Base-by-base conservation (phyloP, 2,113 vertebrate species). In the Festucalex cinctus region DNA sequence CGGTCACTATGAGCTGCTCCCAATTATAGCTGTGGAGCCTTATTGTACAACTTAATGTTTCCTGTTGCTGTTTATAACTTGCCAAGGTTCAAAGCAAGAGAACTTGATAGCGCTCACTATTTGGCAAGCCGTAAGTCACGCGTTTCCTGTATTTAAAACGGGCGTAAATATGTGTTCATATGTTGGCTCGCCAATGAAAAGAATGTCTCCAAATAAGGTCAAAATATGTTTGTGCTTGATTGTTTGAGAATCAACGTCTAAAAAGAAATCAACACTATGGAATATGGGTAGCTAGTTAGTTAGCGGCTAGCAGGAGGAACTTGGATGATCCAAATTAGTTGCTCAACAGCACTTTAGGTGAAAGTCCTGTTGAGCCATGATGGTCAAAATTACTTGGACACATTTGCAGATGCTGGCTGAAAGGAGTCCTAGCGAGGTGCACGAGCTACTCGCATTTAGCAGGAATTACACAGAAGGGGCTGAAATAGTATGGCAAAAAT, bases 161-260 rank as follows among this genome's bases (percentile, higher is more conserved):
- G 32, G 17, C 8, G 28, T 28, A 12, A 16, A 14, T 26, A 56
- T 3, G 32, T n/a, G 5, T 37, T n/a, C 46, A 20, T 20, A 19
- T 48, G 46, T 20, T 48, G 46, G 17, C 32, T 36, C 32, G 57
- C 57, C 35, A 37, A 59, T n/a, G 32, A 36, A 59, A 59, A 60
- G 32, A 59, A 70, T 65, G 76, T 72, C 69, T 80, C 83, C 77
- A 65, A 84, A 81, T 83, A 79, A 72, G 69, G 48, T 20, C 54
- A 63, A 71, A 85, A 79, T 81, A 66, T 70, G 81, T 65, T 71
- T 83, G 53, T 77, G 74, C 73, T 80, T 78, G 67, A 70, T 68
- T 79, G 71, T 69, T 44, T 74, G 41, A 3, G 39, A 2, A 9
- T 2, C 2, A 41, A 12, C n/a, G n/a, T 9, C 9, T 1, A 41